A percentile compares a stretch with the other conserved stretches of the same genome.
Conservation (phyloP, 2,113 vertebrate genomes). For the Pseudolaguvia tuberculata region DNA sequence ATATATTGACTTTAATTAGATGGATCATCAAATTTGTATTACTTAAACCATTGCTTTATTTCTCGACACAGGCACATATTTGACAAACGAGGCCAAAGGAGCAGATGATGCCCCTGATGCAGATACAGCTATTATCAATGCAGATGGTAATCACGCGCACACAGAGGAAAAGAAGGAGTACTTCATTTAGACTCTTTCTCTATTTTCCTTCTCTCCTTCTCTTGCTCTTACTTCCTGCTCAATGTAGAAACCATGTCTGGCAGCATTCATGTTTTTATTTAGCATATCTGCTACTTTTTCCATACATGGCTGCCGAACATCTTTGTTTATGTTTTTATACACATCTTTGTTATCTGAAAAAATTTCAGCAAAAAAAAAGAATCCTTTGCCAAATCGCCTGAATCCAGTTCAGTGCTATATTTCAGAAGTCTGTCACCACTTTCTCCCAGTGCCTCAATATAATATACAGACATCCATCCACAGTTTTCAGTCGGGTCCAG, state of each 20-base stretch:
- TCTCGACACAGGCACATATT: constrained; percentile 83
- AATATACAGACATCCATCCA: constrained; percentile 73
- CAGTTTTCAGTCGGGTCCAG: constrained; percentile 68
- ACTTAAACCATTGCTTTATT: constrained; percentile 12
- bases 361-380: constrained; percentile 39
- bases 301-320: constrained; percentile 76
- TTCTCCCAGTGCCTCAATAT: constrained; percentile 66
- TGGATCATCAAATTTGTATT: background rate
- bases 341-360: constrained; percentile 59
- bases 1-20: background rate
- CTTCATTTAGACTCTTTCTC: constrained; percentile 87
- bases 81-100: constrained; percentile 99
- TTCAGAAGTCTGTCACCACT: constrained; percentile 22
- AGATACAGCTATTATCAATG: constrained; percentile 98
- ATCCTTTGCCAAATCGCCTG: constrained; percentile 77
- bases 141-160: constrained; percentile 96
- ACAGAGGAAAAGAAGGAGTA: constrained; percentile 99
- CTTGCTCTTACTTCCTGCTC: constrained; percentile 26
- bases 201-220: background rate
- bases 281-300: constrained; percentile 54
- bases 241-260: constrained; percentile 33
- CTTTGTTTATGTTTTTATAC: constrained; percentile 67
- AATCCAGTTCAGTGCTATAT: constrained; percentile 64
- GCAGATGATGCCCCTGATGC: constrained; percentile 96
- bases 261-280: constrained; percentile 39